Evolutionary conservation across 2,888 invertebrate genomes (phyloP).

Genomic region (Brachynemurus nebulosus): DNA sequence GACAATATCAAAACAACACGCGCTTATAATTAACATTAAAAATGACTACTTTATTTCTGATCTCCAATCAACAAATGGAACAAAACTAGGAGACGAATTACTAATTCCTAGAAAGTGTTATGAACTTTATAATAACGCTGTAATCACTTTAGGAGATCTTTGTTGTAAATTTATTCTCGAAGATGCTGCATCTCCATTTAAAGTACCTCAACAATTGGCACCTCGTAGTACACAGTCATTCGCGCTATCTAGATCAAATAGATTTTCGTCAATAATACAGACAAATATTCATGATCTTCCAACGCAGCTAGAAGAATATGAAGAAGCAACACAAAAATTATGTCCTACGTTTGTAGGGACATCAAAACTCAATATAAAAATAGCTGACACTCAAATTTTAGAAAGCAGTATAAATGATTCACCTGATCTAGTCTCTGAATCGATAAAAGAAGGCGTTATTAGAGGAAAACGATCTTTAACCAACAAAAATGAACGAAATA

Average conservation of each 20-base stretch:
- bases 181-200: background rate
- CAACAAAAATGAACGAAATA: background rate
- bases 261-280: background rate
- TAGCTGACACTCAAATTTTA: background rate
- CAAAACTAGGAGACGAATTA: background rate
- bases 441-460: too few relatives aligned
- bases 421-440: background rate
- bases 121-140: background rate
- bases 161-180: background rate
- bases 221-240: background rate
- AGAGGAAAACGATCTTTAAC: too few relatives aligned
- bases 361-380: too few relatives aligned
- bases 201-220: background rate
- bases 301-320: background rate
- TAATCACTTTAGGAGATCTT: background rate
- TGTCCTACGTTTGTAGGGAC: background rate
- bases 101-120: background rate
- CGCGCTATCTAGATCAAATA: background rate
- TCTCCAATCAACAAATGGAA: slow-evolving; percentile 1
- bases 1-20: background rate
- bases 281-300: background rate
- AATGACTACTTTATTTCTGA: background rate
- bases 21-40: background rate
- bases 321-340: background rate
- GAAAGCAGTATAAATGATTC: background rate